Conservation (phyloP, 2,797 vertebrate species). For the Calcarius lapponicus region DNA sequence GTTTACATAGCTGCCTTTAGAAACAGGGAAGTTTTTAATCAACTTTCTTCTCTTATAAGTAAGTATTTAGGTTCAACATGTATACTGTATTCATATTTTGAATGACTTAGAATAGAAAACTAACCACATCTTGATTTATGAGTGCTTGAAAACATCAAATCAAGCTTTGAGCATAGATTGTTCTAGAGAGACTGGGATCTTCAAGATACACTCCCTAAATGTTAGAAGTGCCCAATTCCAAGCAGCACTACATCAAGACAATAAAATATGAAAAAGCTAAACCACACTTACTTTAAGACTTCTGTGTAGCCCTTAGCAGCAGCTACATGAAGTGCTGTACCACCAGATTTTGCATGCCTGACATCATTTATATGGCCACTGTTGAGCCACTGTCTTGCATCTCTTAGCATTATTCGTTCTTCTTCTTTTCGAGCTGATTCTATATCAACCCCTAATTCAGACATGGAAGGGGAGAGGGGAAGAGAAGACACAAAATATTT, state of each 20-base stretch:
- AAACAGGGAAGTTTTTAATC: background rate
- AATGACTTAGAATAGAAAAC: background rate
- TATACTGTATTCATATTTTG: background rate
- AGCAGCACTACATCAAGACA: background rate
- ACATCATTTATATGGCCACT: slow-evolving; percentile 93
- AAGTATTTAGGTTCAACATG: background rate
- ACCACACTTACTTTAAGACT: slow-evolving; percentile 96
- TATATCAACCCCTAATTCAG: slow-evolving; percentile 90
- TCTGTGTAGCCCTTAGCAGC: slow-evolving; percentile 97
- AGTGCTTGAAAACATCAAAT: background rate
- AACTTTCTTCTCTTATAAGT: background rate
- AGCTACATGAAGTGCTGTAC: slow-evolving; percentile 96
- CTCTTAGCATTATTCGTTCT: slow-evolving; percentile 94
- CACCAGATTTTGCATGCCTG: slow-evolving; percentile 94
- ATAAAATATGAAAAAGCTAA: background rate
- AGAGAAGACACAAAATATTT: background rate
- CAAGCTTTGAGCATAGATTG: background rate
- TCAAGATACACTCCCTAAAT: background rate
- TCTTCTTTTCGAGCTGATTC: slow-evolving; percentile 98
- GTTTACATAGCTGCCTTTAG: background rate
- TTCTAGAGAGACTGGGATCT: background rate
- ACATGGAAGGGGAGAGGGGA: background rate
- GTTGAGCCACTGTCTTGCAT: slow-evolving; percentile 97
- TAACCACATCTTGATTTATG: background rate
- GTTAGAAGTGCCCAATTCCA: background rate